Percentiles rank a stretch among this genome's conserved stretches.
phyloP scores from a whole-genome alignment of 2,888 invertebrate species.

The Tholera decimalis region DNA sequence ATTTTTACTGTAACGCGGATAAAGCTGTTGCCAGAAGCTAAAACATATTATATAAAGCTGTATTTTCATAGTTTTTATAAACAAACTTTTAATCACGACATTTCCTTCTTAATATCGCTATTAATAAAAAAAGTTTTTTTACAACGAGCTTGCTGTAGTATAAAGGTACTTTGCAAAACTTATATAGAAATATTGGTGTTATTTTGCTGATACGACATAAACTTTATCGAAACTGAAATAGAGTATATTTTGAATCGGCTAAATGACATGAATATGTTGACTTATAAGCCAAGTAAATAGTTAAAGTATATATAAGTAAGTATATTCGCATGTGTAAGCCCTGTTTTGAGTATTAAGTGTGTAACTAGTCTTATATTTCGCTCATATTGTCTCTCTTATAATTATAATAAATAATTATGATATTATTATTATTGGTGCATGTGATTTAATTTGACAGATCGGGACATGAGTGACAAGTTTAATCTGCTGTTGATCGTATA shows the following conservation, averaged over 20 bases:
- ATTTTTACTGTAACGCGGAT: too few relatives aligned
- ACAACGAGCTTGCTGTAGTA: constrained; percentile 38
- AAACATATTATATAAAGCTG: constrained; percentile 5
- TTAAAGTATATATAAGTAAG: constrained; percentile 38
- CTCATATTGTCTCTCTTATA: constrained; percentile 41
- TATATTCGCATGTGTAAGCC: constrained; percentile 37
- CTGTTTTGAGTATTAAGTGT: constrained; percentile 56
- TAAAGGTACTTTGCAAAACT: not conserved
- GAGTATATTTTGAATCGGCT: constrained; percentile 3
- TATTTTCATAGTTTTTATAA: constrained; percentile 1
- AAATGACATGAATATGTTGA: not conserved
- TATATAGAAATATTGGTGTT: not conserved
- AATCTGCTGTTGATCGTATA: too few relatives aligned
- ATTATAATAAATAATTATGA: constrained; percentile 30
- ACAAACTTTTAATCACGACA: constrained; percentile 2
- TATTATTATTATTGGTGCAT: constrained; percentile 56
- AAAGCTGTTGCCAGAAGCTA: too few relatives aligned
- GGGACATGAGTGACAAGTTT: constrained; percentile 38
- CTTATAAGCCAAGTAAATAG: not conserved
- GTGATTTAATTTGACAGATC: constrained; percentile 48
- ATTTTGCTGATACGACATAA: not conserved
- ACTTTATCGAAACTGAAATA: not conserved
- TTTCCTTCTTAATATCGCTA: constrained; percentile 14
- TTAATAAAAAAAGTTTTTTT: constrained; percentile 17
- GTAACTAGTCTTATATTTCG: constrained; percentile 61